phyloP scores from a whole-genome alignment of 1,140 invertebrate species.

The Notospermus geniculatus region DNA sequence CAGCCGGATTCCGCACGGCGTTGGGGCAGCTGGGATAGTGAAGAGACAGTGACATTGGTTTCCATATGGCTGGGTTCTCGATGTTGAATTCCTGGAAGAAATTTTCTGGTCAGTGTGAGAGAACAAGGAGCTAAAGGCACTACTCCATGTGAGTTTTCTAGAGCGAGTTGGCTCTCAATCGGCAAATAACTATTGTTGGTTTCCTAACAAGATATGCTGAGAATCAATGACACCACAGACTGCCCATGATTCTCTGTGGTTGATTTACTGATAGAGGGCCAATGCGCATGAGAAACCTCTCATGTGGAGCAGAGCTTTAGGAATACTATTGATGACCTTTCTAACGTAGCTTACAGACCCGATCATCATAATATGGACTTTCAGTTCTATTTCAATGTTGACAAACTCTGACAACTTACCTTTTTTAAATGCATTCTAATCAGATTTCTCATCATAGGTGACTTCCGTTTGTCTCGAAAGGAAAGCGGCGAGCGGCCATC shows the following conservation, averaged over 20 bases:
- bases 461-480: slow-evolving; percentile 33
- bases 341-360: no score
- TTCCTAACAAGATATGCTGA: background rate
- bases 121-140: background rate
- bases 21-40: slow-evolving; percentile 36
- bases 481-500: slow-evolving; percentile 36
- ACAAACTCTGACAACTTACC: slow-evolving; percentile 16
- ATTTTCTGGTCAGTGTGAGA: no score
- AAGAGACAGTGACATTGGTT: slow-evolving; percentile 40
- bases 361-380: no score
- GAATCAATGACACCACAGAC: no score
- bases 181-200: background rate
- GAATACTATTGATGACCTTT: no score
- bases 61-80: slow-evolving; percentile 38
- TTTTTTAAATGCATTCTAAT: slow-evolving; percentile 32
- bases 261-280: background rate
- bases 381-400: no score
- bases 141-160: no score
- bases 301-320: no score
- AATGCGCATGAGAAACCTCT: background rate
- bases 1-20: background rate
- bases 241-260: no score
- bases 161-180: no score
- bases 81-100: slow-evolving; percentile 33
- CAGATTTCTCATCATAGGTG: slow-evolving; percentile 30